phyloP scores from a whole-genome alignment of 2,888 invertebrate species.

The Lithosia quadra region DNA sequence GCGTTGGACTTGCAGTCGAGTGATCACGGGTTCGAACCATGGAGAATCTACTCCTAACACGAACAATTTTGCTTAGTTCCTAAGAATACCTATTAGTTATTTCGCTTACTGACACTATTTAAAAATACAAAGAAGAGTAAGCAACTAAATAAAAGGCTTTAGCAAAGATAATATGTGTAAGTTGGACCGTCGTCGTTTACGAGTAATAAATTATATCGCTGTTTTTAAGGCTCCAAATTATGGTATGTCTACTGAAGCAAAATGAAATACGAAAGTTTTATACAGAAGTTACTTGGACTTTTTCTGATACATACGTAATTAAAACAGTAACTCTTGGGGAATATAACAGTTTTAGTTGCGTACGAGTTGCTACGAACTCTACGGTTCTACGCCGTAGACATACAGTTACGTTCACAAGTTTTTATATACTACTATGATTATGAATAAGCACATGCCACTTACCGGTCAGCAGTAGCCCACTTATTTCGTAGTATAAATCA shows the following conservation, averaged over 20 bases:
- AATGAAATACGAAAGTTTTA: conserved; percentile 51
- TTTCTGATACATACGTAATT: conserved; percentile 50
- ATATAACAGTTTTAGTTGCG: conserved; percentile 16
- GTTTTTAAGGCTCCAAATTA: conserved; percentile 25
- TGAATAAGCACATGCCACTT: not conserved
- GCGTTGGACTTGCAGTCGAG: not conserved
- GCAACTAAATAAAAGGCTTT: not conserved
- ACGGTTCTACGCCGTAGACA: conserved; percentile 25
- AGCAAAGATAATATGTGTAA: not conserved
- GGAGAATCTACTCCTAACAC: not conserved
- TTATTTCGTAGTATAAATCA: not conserved
- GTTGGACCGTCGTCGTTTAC: too few species aligned
- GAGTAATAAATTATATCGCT: conserved; percentile 14
- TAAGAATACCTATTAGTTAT: not conserved
- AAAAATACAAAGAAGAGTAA: too few species aligned
- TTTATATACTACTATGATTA: not conserved
- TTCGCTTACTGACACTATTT: not conserved
- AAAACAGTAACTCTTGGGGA: conserved; percentile 31
- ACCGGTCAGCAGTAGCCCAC: not conserved
- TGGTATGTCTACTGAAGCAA: conserved; percentile 38
- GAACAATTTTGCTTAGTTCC: not conserved
- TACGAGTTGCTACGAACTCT: conserved; percentile 22
- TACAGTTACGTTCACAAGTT: not conserved
- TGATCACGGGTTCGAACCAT: not conserved
- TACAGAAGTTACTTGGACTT: conserved; percentile 39